These are phyloP conservation scores for Leptoclinus maculatus DNA, from an alignment of 2,797 vertebrate genomes.

Conservation along the genomic window DNA sequence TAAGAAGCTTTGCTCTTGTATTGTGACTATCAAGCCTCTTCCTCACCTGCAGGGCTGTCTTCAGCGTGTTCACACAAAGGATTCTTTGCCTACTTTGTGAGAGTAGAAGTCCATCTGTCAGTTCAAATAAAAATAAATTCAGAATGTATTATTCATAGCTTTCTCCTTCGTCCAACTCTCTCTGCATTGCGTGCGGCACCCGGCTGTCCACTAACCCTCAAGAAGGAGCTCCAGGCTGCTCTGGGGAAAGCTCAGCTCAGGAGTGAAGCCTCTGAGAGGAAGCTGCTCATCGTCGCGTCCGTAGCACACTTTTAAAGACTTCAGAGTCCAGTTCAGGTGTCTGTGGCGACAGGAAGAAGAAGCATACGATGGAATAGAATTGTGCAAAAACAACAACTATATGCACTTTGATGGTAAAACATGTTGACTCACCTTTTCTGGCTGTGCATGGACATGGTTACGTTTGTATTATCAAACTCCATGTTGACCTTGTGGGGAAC, in stretches of 20 bases:
- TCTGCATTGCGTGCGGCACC: background rate
- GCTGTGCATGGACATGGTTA: conserved; percentile 96
- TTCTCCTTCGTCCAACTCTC: conserved; percentile 9
- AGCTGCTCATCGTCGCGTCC: conserved; percentile 89
- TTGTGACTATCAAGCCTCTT: background rate
- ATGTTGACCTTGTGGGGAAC: conserved; percentile 89
- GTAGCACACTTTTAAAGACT: conserved; percentile 90
- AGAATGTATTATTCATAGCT: conserved; percentile 21
- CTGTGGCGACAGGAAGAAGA: conserved; percentile 70
- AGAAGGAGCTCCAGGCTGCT: conserved; percentile 91
- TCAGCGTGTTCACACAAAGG: conserved; percentile 92
- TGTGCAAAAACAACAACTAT: background rate
- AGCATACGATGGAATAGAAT: background rate
- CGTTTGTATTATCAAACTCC: conserved; percentile 93
- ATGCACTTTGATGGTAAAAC: background rate
- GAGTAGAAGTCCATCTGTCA: conserved; percentile 93
- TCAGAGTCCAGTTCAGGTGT: conserved; percentile 96
- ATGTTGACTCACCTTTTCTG: conserved; percentile 89
- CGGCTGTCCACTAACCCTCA: conserved; percentile 85
- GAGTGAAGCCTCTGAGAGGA: conserved; percentile 90
- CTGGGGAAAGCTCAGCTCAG: conserved; percentile 91
- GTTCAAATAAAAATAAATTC: conserved; percentile 1
- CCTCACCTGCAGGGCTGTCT: conserved; percentile 89
- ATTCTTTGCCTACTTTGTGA: conserved; percentile 98
- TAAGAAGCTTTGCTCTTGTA: background rate